phyloP scores from a whole-genome alignment of 92 coral and sea anemone species.

The Micromussa lordhowensis region DNA sequence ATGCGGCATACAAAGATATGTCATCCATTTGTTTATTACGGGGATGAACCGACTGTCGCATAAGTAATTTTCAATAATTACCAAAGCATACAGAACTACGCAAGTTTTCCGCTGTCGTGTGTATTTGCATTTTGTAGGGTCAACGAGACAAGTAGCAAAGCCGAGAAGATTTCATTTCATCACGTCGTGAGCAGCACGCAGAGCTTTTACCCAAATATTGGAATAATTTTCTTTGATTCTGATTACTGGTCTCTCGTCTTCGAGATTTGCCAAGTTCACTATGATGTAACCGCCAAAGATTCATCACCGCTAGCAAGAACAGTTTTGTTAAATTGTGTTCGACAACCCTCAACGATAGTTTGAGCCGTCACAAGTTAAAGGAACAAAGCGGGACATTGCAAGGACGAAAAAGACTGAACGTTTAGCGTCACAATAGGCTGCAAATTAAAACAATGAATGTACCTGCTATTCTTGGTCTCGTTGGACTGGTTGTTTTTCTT shows the following conservation, averaged over 20 bases:
- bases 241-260: background rate
- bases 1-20: background rate
- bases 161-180: background rate
- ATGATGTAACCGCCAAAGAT: background rate
- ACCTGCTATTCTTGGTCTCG: slow-evolving; percentile 41
- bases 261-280: background rate
- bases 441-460: slow-evolving; percentile 26
- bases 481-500: slow-evolving; percentile 29
- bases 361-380: background rate
- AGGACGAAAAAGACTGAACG: background rate
- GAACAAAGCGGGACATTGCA: background rate
- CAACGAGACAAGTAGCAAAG: background rate
- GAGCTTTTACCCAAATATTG: background rate
- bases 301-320: background rate
- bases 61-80: slow-evolving; percentile 8
- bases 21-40: background rate
- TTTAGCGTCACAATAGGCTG: background rate
- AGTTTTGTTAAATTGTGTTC: background rate
- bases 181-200: background rate
- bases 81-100: background rate
- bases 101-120: background rate
- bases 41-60: background rate
- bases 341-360: background rate
- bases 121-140: slow-evolving; percentile 20
- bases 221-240: background rate